Evolutionary conservation across 2,888 invertebrate genomes (phyloP), one percentile per base, ranked within the genome.

Genomic region (Anthrax anthrax): DNA sequence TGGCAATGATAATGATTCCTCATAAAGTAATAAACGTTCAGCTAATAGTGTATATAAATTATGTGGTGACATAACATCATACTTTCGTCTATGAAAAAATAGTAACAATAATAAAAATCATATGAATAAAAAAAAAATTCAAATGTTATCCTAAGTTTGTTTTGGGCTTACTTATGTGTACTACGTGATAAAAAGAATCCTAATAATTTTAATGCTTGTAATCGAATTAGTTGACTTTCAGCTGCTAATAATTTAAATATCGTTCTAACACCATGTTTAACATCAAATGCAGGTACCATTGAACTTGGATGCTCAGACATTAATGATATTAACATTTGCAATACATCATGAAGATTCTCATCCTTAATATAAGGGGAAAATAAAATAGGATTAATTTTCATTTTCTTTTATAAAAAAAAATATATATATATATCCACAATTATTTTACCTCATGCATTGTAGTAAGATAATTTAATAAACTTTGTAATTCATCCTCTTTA

Each of bases 291-390:
- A 37, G 98, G 98, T 56, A 98, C 96, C 91, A 97, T 92, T 4
- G 95, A 94, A 55, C 95, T 89, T 1, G 98, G 98, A 67, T 97
- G 95, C 67, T 98, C 97, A 10, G 94, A 90, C 89, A 98, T 94
- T 55, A 98, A 72, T 1, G 90, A 88, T 65, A 97, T 96, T 57
- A 95, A 73, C 83, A 96, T 89, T 74, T 95, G 91, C 53, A 98
- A 74, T 6, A 99, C 96, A 65, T 99, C 98, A 63, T 95, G 92
- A 50, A 98, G 76, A 69, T 98, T 98, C 69, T 98, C 97, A 69
- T 97, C 96, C 87, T 66, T 47, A 13, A 43, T 23, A 14, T 13
- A 40, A 18, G 70, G 70, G 53, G 38, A 44, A 42, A 44, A 47
- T 39, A 9, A 46, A 14, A 23, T 23, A 16, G 4, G 37, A 6